Conservation (phyloP, 2,888 invertebrate species). For the Melanotus villosus region DNA sequence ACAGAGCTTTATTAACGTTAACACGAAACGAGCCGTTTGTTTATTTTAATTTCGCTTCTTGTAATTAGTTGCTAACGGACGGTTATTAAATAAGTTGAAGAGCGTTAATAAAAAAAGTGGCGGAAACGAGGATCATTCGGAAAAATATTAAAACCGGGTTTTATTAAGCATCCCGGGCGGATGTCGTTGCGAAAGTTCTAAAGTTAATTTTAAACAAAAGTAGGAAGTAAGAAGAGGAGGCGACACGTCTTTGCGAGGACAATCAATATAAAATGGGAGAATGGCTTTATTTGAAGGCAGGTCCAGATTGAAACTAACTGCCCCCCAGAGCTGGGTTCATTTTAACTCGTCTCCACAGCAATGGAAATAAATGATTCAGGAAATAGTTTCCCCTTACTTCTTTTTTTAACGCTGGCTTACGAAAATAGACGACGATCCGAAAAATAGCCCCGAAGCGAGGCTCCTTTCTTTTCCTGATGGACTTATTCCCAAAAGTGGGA, state of each 20-base stretch:
- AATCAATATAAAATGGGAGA: conserved; percentile 59
- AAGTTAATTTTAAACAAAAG: conserved; percentile 38
- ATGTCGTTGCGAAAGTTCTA: conserved; percentile 2
- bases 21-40: too few relatives aligned
- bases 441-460: conserved; percentile 5
- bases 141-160: background rate
- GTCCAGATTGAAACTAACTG: conserved; percentile 64
- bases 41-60: too few relatives aligned
- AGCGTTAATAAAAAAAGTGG: too few relatives aligned
- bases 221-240: conserved; percentile 24
- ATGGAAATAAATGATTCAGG: conserved; percentile 63
- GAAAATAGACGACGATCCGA: conserved; percentile 27
- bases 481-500: conserved; percentile 1
- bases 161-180: background rate
- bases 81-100: too few relatives aligned
- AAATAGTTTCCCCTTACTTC: conserved; percentile 38
- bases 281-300: conserved; percentile 58
- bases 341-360: conserved; percentile 58
- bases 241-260: conserved; percentile 37
- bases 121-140: background rate
- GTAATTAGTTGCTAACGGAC: too few relatives aligned
- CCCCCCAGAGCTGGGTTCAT: conserved; percentile 59
- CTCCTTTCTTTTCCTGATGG: conserved; percentile 11
- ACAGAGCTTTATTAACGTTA: too few relatives aligned
- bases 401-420: conserved; percentile 25